Evolutionary conservation across 2,888 invertebrate species (phyloP).

Genomic region (Rhabditoides inermis): DNA sequence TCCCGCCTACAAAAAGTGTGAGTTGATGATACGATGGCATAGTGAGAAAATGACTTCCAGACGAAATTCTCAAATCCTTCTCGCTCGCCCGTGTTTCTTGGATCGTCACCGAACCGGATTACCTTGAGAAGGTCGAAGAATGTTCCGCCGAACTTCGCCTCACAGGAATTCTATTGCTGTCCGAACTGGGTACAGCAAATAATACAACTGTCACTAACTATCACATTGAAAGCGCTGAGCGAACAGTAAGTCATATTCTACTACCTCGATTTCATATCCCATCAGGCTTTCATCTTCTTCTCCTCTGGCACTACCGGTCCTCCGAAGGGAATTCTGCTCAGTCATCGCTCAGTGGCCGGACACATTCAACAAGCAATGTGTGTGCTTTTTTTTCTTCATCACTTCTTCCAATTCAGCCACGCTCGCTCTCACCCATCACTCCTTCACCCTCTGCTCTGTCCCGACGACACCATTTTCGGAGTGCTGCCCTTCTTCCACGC

Average conservation of each 20-base stretch:
- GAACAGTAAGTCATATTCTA: too few relatives aligned
- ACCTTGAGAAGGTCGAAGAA: slow-evolving; percentile 5
- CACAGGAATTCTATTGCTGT: slow-evolving; percentile 6
- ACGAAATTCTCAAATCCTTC: slow-evolving; percentile 23
- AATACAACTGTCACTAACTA: neutral
- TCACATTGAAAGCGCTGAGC: neutral
- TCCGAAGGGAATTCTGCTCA: slow-evolving; percentile 30
- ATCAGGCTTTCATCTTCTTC: slow-evolving; percentile 33
- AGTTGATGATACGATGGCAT: neutral
- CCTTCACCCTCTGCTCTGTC: neutral
- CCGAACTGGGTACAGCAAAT: neutral
- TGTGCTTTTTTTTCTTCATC: slow-evolving; percentile 4
- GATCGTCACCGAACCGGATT: slow-evolving; percentile 8
- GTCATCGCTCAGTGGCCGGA: slow-evolving; percentile 20
- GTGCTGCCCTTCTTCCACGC: slow-evolving; percentile 42
- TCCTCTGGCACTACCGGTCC: slow-evolving; percentile 42
- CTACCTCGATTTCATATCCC: too few relatives aligned
- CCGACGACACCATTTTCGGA: slow-evolving; percentile 23
- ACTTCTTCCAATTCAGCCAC: neutral
- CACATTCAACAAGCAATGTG: slow-evolving; percentile 21
- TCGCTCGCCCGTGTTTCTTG: slow-evolving; percentile 3
- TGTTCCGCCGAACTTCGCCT: neutral
- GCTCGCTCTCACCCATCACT: neutral
- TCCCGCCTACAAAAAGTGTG: slow-evolving; percentile 28
- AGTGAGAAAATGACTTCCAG: slow-evolving; percentile 12